Base-by-base conservation (phyloP, 2,888 invertebrate genomes). In the Stramonita haemastoma region DNA sequence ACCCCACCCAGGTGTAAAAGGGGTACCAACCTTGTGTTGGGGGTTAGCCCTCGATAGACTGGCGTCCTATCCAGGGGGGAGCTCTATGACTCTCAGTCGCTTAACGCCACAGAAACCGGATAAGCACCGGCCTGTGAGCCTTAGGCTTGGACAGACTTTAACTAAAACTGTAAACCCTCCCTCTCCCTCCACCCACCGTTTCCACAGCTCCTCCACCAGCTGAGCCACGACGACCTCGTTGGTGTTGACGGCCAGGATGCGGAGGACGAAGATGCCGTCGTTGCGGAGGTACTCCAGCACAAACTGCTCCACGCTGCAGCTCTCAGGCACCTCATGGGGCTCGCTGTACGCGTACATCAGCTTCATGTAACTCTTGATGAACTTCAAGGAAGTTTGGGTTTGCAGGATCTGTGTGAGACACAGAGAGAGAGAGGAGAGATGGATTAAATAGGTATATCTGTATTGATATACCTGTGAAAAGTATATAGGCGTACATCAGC, bases 201-300 rank as follows among this genome's bases (percentile, higher is more conserved):
- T 87, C 91, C 91, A 91, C 2, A 90, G 57, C 19, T 77, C 89
- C 73, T 60, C 77, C 56, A 90, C 86, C 86, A 91, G 84, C 66
- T 90, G 88, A 2, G 90, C 84, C 84, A 91, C 90, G 29, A 90
- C 90, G 19, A 91, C 90, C 60, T 91, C 90, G 32, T 91, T 90
- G 46, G 90, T 90, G 84, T 91, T 91, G 84, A 87, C 84, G 1
- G 90, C 88, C 32, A 91, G 88, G 85, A 91, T 91, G 6, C 90
- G 90, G 66, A 91, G 88, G 2, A 91, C 57, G 81, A 91, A 91
- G 32, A 90, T 70, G 5, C 91, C 91, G 86, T 91, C 91, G 34
- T 90, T 91, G 77, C 90, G 89, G 26, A 91, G 90, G 90, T 91
- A 91, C 66, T 91, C 90, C 8, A 60, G 57, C 32, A 90, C 89